Evolutionary conservation across 2,888 invertebrate genomes (phyloP), one percentile per base, ranked within the genome.

Genomic region (Nomada fucata): DNA sequence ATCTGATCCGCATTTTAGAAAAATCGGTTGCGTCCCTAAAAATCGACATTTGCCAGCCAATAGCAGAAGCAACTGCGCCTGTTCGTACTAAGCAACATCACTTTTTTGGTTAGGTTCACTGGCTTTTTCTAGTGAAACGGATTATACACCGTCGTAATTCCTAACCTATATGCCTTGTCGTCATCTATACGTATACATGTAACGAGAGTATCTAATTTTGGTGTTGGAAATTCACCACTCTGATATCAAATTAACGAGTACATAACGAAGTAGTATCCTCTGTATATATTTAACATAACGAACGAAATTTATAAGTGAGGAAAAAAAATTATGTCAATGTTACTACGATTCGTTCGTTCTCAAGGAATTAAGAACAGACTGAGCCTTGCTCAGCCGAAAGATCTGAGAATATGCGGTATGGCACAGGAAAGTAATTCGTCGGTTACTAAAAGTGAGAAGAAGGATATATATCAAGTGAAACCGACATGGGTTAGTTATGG

Each of bases 401-500:
- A 74, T n/a, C n/a, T 50, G 18, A 76, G 63, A 26, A 3, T 67
- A 15, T 65, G 29, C 15, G 55, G 53, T 15, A 42, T 2, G n/a
- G 15, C 63, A 15, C n/a, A 20, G 44, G 73, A 72, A 0, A 65
- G 29, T 10, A 42, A 73, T 61, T 52, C 77, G 1, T 61, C 70
- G 26, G 13, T 47, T 2, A 18, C 53, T 18, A 65, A 73, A 2
- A 15, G 1, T 5, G n/a, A 59, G 0, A 23, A 69, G 13, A 44
- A 70, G 1, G 18, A 63, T 18, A n/a, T 52, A 15, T 72, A 65
- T 5, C 7, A 13, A 11, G 47, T 50, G 5, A 92, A 95, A 64
- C 96, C 97, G 91, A 96, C 97, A 92, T 98, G 98, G 98, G 95
- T 97, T 87, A 96, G 96, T 93, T 98, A 97, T 94, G 98, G 98